These are phyloP conservation scores for Eretmocerus hayati DNA, from an alignment of 2,888 invertebrate species.

Conservation along the genomic window DNA sequence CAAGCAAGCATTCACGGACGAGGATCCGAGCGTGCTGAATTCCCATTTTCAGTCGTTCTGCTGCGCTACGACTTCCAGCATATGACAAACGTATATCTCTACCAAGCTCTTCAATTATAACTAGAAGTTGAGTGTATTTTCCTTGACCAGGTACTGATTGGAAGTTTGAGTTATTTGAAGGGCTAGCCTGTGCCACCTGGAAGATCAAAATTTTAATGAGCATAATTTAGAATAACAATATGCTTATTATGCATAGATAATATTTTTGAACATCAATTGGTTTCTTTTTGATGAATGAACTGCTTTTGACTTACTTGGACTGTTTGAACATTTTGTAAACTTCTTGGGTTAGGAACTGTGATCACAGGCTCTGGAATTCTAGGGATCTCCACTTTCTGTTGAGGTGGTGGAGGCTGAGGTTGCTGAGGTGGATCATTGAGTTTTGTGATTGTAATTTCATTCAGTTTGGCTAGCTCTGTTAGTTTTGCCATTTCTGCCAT, in stretches of 20 bases:
- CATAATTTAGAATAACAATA: not conserved
- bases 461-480: constrained; percentile 43
- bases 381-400: constrained; percentile 35
- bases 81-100: constrained; percentile 46
- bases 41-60: constrained; percentile 44
- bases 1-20: constrained; percentile 42
- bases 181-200: constrained; percentile 40
- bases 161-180: constrained; percentile 42
- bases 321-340: constrained; percentile 37
- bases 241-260: not conserved
- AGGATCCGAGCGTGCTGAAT: constrained; percentile 44
- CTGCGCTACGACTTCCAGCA: constrained; percentile 44
- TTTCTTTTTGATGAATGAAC: too few relatives aligned
- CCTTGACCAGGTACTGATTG: constrained; percentile 44
- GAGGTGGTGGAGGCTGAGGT: constrained; percentile 14
- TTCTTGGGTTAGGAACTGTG: constrained; percentile 45
- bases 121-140: constrained; percentile 43
- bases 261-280: not conserved
- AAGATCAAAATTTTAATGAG: not conserved
- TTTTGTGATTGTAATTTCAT: constrained; percentile 45
- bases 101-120: constrained; percentile 48
- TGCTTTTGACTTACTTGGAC: constrained; percentile 35
- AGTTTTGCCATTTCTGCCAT: constrained; percentile 46
- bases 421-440: constrained; percentile 37
- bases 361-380: constrained; percentile 46